Conservation (phyloP, 2,113 vertebrate genomes). For the Engraulis encrasicolus region DNA sequence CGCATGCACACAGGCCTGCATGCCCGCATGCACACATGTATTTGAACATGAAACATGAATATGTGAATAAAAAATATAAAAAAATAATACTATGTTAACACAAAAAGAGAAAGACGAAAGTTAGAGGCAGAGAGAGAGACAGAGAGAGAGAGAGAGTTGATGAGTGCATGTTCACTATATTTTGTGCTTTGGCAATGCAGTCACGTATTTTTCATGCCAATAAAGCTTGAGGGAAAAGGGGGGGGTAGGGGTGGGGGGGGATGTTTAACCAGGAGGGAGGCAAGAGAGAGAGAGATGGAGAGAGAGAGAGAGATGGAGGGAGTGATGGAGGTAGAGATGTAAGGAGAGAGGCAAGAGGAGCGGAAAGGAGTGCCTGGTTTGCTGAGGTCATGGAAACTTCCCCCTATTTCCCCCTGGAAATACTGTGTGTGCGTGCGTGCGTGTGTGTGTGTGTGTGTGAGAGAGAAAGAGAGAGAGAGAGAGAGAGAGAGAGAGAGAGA, state of each 20-base stretch:
- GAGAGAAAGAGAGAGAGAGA: neutral
- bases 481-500: neutral
- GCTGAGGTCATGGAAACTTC: conserved; percentile 11
- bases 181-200: no score
- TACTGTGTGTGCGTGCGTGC: no score
- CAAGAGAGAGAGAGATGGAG: no score
- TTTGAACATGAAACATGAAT: neutral
- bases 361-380: conserved; percentile 9
- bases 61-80: no score
- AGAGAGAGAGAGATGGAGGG: no score
- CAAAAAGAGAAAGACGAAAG: no score
- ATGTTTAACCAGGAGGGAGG: neutral
- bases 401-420: conserved; percentile 13
- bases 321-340: no score
- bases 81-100: no score
- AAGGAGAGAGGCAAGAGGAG: conserved; percentile 3
- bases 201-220: no score
- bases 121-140: neutral
- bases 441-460: neutral
- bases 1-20: neutral
- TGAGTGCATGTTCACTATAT: no score
- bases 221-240: no score
- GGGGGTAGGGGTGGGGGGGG: neutral
- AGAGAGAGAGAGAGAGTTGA: neutral
- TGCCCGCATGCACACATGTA: neutral